phyloP scores from a whole-genome alignment of 2,113 vertebrate species.

The Cepphus grylle region DNA sequence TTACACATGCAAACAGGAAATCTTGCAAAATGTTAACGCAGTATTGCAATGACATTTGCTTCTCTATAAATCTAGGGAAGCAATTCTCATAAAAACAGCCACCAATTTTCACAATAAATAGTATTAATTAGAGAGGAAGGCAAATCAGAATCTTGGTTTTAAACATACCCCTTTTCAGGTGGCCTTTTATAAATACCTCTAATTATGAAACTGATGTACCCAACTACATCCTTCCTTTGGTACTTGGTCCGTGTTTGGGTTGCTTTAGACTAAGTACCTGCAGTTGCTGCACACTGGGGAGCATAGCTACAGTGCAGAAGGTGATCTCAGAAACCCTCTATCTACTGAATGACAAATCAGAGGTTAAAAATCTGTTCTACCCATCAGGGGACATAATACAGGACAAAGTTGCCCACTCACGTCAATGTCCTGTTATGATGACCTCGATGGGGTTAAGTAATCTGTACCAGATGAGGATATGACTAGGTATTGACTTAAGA shows the following conservation, averaged over 20 bases:
- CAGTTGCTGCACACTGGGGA: not conserved
- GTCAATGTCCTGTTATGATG: not conserved
- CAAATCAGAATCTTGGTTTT: not conserved
- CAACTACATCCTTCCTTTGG: not conserved
- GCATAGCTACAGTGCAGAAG: not conserved
- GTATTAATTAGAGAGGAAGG: not conserved
- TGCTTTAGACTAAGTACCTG: not conserved
- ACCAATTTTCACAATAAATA: not conserved
- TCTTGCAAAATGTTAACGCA: not conserved
- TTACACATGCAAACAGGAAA: not conserved
- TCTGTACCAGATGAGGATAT: not conserved
- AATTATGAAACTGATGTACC: not conserved
- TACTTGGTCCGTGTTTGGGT: not conserved
- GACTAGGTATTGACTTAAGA: not conserved
- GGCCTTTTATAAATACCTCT: not conserved
- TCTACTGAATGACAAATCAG: not conserved
- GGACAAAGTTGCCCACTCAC: not conserved
- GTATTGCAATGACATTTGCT: not conserved
- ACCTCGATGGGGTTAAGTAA: not conserved
- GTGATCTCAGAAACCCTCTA: not conserved
- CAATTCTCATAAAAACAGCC: not conserved
- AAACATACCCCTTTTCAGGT: not conserved
- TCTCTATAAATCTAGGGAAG: not conserved
- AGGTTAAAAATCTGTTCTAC: not conserved
- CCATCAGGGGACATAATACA: not conserved